phyloP scores from a whole-genome alignment of 2,797 vertebrate genomes.

The Coregonus sp. region DNA sequence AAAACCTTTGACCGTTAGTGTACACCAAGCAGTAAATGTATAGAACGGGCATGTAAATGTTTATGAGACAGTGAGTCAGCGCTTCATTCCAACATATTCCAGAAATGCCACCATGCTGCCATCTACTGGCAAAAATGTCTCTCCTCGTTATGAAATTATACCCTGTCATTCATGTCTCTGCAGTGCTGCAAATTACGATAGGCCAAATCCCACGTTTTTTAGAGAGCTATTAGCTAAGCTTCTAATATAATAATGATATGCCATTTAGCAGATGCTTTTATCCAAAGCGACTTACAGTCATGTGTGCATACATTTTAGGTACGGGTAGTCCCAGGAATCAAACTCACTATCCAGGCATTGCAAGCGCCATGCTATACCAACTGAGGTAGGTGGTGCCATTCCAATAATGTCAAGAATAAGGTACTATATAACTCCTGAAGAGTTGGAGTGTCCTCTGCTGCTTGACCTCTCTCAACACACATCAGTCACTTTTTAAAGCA shows the following conservation, averaged over 20 bases:
- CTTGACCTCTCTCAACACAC: background rate
- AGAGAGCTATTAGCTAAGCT: background rate
- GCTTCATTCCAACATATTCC: conserved; percentile 9
- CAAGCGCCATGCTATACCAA: no score
- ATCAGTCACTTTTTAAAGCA: no score
- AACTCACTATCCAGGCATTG: no score
- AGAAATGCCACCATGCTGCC: conserved; percentile 29
- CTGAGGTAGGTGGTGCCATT: background rate
- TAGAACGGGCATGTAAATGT: background rate
- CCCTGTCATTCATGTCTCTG: background rate
- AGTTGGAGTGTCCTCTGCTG: background rate
- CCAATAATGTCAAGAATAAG: background rate
- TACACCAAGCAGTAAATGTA: conserved; percentile 13
- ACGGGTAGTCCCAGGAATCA: no score
- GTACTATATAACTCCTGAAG: background rate
- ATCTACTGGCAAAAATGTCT: conserved; percentile 42
- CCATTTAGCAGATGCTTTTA: no score
- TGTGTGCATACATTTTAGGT: no score
- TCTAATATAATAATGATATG: background rate
- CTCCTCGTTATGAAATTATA: background rate
- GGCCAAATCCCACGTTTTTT: no score
- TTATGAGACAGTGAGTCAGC: conserved; percentile 53
- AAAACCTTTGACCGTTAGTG: no score
- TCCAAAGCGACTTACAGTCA: no score
- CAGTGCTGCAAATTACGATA: background rate